These are phyloP conservation scores for Hirudinaria manillensis DNA, from an alignment of 2,888 invertebrate species.

Conservation along the genomic window DNA sequence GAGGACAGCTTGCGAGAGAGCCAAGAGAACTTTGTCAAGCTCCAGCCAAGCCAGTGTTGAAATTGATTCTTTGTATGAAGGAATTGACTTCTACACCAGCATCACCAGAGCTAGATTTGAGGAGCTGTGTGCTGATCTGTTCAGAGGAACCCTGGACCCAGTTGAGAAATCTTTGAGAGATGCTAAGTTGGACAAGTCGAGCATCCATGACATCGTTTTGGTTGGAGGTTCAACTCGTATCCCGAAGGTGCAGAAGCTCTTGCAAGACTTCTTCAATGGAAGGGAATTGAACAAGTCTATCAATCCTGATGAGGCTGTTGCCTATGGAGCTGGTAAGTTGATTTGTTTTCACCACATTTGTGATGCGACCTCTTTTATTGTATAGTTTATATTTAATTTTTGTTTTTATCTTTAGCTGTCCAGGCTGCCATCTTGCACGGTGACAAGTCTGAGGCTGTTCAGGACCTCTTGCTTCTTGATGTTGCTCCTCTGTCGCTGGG, in stretches of 20 bases:
- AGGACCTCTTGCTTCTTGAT: conserved; percentile 78
- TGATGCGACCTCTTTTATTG: neutral
- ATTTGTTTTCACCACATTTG: neutral
- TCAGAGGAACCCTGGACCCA: conserved; percentile 90
- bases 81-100: conserved; percentile 89
- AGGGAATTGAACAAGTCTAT: conserved; percentile 55
- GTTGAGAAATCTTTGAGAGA: conserved; percentile 92
- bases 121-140: conserved; percentile 89
- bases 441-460: conserved; percentile 63
- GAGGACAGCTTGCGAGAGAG: conserved; percentile 76
- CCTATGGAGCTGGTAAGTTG: conserved; percentile 39
- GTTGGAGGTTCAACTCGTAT: conserved; percentile 92
- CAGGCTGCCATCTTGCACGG: conserved; percentile 66
- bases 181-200: conserved; percentile 73
- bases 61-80: conserved; percentile 89
- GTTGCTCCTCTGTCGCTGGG: conserved; percentile 58
- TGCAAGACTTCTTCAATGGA: conserved; percentile 63
- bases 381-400: neutral
- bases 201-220: conserved; percentile 69
- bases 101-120: conserved; percentile 94
- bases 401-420: conserved; percentile 40
- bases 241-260: conserved; percentile 90
- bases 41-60: conserved; percentile 66
- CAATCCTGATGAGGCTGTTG: conserved; percentile 53
- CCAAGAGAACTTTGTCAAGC: conserved; percentile 62